Conservation (phyloP, 1,140 invertebrate species). For the Trinorchestia longiramus region DNA sequence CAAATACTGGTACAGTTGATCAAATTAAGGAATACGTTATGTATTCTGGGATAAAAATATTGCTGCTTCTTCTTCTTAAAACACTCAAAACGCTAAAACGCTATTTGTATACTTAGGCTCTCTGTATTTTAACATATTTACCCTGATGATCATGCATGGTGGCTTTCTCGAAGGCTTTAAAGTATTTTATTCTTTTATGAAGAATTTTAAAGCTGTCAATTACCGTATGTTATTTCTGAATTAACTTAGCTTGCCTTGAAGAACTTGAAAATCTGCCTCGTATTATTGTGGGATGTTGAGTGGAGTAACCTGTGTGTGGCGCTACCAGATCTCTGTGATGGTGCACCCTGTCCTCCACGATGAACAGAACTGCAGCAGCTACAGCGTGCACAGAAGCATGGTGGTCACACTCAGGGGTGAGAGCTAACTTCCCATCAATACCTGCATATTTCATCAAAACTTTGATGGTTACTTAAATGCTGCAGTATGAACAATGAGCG, state of each 20-base stretch:
- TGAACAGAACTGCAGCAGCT: neutral
- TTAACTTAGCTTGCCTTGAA: neutral
- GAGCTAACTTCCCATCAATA: neutral
- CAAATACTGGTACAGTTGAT: neutral
- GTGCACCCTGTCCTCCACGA: conserved; percentile 53
- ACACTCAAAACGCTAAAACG: neutral
- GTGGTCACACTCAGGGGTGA: neutral
- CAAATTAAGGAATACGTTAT: neutral
- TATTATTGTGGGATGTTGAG: neutral
- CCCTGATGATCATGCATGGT: neutral
- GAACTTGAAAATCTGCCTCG: neutral
- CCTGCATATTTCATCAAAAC: too few species aligned
- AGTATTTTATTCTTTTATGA: neutral
- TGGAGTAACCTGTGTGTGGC: neutral
- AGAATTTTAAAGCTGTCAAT: neutral
- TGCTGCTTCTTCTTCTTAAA: neutral
- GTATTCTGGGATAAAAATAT: neutral
- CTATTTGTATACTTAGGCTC: neutral
- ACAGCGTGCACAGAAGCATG: neutral
- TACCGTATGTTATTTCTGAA: neutral
- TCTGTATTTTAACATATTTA: neutral
- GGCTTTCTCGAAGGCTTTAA: neutral
- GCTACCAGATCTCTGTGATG: conserved; percentile 49
- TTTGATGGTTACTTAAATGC: too few species aligned
- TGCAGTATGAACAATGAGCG: too few species aligned